Evolutionary conservation across 2,888 invertebrate species (phyloP).

Genomic region (Hylaea fasciaria): DNA sequence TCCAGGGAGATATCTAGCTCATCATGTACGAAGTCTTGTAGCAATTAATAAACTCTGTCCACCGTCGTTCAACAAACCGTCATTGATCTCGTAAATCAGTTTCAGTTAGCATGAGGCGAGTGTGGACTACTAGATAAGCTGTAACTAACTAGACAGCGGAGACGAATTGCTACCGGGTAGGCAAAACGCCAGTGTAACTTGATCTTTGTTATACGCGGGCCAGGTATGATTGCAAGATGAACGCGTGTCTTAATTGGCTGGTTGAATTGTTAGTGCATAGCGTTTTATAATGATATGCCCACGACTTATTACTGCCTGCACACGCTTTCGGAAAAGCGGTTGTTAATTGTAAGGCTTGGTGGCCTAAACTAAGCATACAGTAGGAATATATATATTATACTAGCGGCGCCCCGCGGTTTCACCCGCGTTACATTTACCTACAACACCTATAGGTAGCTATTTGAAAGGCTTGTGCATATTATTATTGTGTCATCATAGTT

Average conservation of each 20-base stretch:
- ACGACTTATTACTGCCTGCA: too few relatives aligned
- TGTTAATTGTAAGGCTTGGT: too few relatives aligned
- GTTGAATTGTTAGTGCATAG: slow-evolving; percentile 22
- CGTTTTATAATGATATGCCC: not conserved
- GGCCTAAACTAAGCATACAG: too few relatives aligned
- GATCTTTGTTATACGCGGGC: slow-evolving; percentile 46
- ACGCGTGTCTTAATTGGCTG: slow-evolving; percentile 43
- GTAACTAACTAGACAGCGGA: slow-evolving; percentile 59
- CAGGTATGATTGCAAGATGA: slow-evolving; percentile 41
- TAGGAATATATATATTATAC: too few relatives aligned
- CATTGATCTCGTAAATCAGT: slow-evolving; percentile 75
- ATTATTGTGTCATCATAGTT: too few relatives aligned
- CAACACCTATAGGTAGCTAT: too few relatives aligned
- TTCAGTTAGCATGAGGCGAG: slow-evolving; percentile 71
- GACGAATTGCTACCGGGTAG: slow-evolving; percentile 65
- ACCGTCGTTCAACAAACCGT: slow-evolving; percentile 65
- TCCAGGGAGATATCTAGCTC: slow-evolving; percentile 29
- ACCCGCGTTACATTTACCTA: too few relatives aligned
- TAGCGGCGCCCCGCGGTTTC: too few relatives aligned
- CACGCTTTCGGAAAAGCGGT: too few relatives aligned
- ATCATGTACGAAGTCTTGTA: slow-evolving; percentile 51
- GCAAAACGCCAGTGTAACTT: slow-evolving; percentile 52
- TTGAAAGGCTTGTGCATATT: too few relatives aligned
- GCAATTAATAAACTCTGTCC: slow-evolving; percentile 63
- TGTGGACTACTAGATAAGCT: slow-evolving; percentile 76